Base-by-base conservation (phyloP, 2,797 vertebrate genomes). In the Trachops cirrhosus region DNA sequence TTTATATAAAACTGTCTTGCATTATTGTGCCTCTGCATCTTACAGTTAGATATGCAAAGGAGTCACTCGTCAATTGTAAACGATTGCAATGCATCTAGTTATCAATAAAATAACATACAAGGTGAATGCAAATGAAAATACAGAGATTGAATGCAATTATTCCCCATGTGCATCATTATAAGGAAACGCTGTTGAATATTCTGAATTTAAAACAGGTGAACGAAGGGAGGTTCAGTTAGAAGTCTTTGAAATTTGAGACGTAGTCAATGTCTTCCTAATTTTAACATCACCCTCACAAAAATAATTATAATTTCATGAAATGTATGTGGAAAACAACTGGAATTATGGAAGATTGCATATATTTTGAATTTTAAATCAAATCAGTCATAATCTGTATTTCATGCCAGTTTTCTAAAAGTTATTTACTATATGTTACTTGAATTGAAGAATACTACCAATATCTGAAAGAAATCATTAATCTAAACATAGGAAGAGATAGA, bases 401-500 rank as follows among this genome's bases (percentile, higher is more conserved):
- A 48, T 70, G 16, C 5, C 79, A 22, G 16, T 64, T 77, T 95
- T 82, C 46, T 91, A 91, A 80, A 93, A n/a, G 87, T 96, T 86
- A 96, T 93, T 89, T 95, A 75, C 22, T 79, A 44, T 67, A 24
- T 77, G 34, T 6, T 68, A 44, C 21, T 48, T 71, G 91, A 95
- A 78, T 83, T 94, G 48, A 93, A 96, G 78, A 93, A 88, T 87
- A 89, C 7, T n/a, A 94, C 34, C 6, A 78, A 64, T 83, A 89
- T 90, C 48, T 94, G 41, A 90, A 77, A 74, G 32, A 96, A 85
- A 86, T 89, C 11, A 29, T 83, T 59, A 77, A 70, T 93, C 19
- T 92, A 94, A 94, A 83, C 83, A 19, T 57, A 95, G 32, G 39
- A 96, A 89, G 48, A 80, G 9, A 48, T 19, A 75, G 57, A 93